Conservation (phyloP, 2,888 invertebrate genomes). For the Dusona sp. region DNA sequence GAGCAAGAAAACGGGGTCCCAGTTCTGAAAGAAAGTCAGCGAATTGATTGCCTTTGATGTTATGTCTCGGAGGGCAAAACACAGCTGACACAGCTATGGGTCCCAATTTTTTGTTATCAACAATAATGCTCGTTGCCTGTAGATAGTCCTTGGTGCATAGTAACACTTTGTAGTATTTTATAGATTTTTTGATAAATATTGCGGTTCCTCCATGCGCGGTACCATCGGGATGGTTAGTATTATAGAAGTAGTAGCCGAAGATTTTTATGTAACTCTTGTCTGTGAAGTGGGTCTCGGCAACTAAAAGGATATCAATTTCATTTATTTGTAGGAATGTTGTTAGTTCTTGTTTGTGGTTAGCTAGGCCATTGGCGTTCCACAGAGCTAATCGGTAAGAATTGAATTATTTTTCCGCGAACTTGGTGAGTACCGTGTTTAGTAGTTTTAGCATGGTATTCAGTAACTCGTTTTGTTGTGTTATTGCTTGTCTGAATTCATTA, state of each 20-base stretch:
- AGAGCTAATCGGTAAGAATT: conserved; percentile 32
- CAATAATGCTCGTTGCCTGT: conserved; percentile 67
- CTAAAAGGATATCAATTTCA: conserved; percentile 51
- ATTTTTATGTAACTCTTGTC: conserved; percentile 66
- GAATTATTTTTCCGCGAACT: conserved; percentile 46
- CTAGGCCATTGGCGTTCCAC: conserved; percentile 50
- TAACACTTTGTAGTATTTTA: conserved; percentile 45
- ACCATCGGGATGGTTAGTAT: conserved; percentile 66
- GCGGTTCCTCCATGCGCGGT: conserved; percentile 66
- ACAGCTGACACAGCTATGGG: conserved; percentile 55
- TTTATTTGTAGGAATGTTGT: conserved; percentile 41
- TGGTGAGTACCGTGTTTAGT: conserved; percentile 39
- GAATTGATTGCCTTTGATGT: conserved; percentile 47
- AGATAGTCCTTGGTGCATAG: conserved; percentile 49
- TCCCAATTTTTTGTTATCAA: conserved; percentile 50
- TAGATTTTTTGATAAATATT: conserved; percentile 62
- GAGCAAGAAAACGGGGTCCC: conserved; percentile 60
- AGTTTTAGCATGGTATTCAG: conserved; percentile 40
- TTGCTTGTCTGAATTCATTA: conserved; percentile 25
- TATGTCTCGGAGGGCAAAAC: conserved; percentile 60
- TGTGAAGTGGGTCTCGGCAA: conserved; percentile 64
- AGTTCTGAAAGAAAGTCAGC: conserved; percentile 59
- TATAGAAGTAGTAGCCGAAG: conserved; percentile 48
- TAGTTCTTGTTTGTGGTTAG: conserved; percentile 27
- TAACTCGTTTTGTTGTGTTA: conserved; percentile 28